Conservation (phyloP, 2,113 vertebrate species). For the Cinclus mexicanus region DNA sequence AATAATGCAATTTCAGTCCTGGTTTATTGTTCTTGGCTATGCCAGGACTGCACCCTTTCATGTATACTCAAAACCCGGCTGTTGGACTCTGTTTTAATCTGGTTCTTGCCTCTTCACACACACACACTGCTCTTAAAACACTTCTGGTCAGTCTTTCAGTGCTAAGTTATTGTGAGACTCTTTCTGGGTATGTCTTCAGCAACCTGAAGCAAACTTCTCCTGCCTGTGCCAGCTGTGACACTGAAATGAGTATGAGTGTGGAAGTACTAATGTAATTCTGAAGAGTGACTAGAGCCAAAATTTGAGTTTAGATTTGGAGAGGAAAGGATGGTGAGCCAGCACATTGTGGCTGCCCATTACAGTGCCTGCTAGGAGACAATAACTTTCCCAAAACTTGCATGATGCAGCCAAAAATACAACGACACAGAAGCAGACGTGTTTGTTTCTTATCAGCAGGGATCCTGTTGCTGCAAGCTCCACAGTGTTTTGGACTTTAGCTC, state of each 20-base stretch:
- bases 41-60: background rate
- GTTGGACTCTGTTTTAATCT: background rate
- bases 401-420: slow-evolving; percentile 42
- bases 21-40: background rate
- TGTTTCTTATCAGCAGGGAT: slow-evolving; percentile 58
- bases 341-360: background rate
- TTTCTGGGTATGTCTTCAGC: background rate
- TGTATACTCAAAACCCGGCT: background rate
- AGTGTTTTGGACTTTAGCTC: slow-evolving; percentile 36
- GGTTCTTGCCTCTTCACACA: background rate
- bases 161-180: background rate
- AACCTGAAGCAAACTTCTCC: background rate
- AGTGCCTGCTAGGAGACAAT: background rate
- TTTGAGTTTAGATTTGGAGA: background rate
- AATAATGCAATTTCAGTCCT: background rate
- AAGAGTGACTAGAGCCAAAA: background rate
- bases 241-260: background rate
- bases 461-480: slow-evolving; percentile 2
- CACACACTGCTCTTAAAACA: background rate
- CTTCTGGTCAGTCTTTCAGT: background rate
- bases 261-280: background rate
- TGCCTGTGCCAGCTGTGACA: fast-evolving
- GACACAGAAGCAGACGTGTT: slow-evolving; percentile 9
- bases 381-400: slow-evolving; percentile 43
- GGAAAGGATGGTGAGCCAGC: background rate